A percentile compares a stretch with the other conserved stretches of the same genome.
Conservation (phyloP, 2,888 invertebrate genomes). For the Teleiodes luculella region DNA sequence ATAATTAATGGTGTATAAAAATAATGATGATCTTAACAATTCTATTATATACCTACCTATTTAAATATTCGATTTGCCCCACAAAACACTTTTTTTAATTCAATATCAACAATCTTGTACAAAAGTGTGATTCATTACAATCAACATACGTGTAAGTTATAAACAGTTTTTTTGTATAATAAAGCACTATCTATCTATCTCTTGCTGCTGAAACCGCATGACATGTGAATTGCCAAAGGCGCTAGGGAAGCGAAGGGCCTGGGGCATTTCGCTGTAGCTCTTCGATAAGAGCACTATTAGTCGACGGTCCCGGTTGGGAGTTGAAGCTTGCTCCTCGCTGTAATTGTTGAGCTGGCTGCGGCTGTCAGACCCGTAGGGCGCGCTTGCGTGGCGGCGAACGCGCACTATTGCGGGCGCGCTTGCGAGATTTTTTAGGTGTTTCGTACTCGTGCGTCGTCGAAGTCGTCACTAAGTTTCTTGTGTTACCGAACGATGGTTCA, state of each 20-base stretch:
- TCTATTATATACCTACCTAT: no score
- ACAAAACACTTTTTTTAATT: no score
- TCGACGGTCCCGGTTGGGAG: neutral
- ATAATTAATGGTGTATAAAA: neutral
- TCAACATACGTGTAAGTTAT: no score
- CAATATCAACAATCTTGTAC: no score
- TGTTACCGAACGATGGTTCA: constrained; percentile 53
- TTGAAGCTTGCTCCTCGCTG: neutral
- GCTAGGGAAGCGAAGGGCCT: neutral
- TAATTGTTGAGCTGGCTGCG: no score
- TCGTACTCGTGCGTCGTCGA: constrained; percentile 64
- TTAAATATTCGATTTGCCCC: no score
- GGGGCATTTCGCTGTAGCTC: neutral
- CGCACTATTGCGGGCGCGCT: constrained; percentile 29
- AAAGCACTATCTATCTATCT: no score
- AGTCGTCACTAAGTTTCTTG: constrained; percentile 62
- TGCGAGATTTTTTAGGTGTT: constrained; percentile 48
- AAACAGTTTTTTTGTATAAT: no score
- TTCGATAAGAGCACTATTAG: no score
- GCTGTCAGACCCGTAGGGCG: constrained; percentile 36
- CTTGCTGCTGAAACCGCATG: no score
- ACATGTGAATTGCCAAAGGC: no score
- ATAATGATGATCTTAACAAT: neutral
- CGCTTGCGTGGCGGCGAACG: constrained; percentile 31
- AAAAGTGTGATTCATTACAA: no score